phyloP scores from a whole-genome alignment of 2,888 invertebrate species.

The Megalurothrips usitatus region DNA sequence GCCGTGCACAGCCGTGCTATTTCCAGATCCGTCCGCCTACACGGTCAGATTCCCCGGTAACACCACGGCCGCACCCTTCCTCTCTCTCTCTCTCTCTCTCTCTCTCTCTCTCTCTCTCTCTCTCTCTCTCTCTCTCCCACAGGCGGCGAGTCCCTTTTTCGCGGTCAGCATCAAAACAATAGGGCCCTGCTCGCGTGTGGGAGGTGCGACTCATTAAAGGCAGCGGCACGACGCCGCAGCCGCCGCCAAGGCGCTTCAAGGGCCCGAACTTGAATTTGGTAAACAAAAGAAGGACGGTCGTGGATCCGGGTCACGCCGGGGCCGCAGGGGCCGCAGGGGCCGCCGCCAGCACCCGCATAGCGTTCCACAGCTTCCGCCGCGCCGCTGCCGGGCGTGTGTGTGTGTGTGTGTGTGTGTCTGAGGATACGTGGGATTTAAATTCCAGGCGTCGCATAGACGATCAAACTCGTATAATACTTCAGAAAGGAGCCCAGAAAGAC shows the following conservation, averaged over 20 bases:
- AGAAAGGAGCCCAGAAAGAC: too few species aligned
- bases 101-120: slow-evolving; percentile 1
- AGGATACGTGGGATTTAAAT: background rate
- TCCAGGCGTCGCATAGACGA: too few species aligned
- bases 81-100: slow-evolving; percentile 1
- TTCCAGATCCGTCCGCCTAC: too few species aligned
- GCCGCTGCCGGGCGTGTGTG: background rate
- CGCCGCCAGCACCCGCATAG: too few species aligned
- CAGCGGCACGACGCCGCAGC: background rate
- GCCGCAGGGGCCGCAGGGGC: background rate
- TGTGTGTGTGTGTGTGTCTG: background rate
- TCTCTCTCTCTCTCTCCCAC: background rate
- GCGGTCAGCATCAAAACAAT: too few species aligned
- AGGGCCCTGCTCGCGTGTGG: background rate
- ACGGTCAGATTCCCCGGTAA: background rate
- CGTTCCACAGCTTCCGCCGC: too few species aligned
- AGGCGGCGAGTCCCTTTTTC: too few species aligned
- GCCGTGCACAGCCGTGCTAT: too few species aligned
- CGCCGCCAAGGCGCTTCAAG: background rate
- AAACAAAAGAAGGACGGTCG: too few species aligned
- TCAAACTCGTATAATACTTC: too few species aligned
- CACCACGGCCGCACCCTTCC: background rate
- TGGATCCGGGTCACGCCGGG: background rate
- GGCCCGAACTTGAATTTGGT: too few species aligned
- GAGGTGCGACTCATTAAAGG: background rate